phyloP scores from a whole-genome alignment of 1,140 invertebrate genomes.

The Bombus impatiens region DNA sequence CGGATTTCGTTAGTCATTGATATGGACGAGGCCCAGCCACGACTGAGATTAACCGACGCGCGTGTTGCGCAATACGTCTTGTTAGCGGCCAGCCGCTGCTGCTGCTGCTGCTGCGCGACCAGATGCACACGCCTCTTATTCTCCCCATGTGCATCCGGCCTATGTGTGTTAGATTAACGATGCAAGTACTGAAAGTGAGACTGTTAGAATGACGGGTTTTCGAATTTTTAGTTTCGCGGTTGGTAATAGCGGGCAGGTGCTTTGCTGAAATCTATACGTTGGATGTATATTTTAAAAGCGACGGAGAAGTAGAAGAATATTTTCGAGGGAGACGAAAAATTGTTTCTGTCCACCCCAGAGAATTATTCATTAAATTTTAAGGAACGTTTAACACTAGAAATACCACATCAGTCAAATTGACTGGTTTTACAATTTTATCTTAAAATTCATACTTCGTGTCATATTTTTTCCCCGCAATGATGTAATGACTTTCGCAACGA shows the following conservation, averaged over 20 bases:
- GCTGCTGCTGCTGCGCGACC: not conserved
- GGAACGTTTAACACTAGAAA: not conserved
- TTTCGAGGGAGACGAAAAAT: too few species aligned
- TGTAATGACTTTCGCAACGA: too few species aligned
- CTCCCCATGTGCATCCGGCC: not conserved
- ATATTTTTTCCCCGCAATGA: too few species aligned
- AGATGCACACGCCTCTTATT: not conserved
- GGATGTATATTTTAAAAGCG: not conserved
- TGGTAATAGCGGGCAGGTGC: too few species aligned
- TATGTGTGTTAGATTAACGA: not conserved
- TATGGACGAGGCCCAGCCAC: not conserved
- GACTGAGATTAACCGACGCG: constrained; percentile 42
- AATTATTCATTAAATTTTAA: not conserved
- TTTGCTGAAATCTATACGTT: not conserved
- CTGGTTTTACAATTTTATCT: too few species aligned
- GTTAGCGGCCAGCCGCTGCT: constrained; percentile 22
- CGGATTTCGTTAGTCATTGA: constrained; percentile 39
- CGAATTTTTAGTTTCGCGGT: not conserved
- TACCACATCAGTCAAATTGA: too few species aligned
- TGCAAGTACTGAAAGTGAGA: not conserved
- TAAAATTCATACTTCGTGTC: too few species aligned
- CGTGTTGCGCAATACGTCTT: constrained; percentile 40
- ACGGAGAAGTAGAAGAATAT: not conserved
- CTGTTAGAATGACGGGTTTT: not conserved
- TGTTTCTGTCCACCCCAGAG: too few species aligned